These are phyloP conservation scores for Pogonus chalceus DNA, from an alignment of 1,140 invertebrate species.

Conservation along the genomic window DNA sequence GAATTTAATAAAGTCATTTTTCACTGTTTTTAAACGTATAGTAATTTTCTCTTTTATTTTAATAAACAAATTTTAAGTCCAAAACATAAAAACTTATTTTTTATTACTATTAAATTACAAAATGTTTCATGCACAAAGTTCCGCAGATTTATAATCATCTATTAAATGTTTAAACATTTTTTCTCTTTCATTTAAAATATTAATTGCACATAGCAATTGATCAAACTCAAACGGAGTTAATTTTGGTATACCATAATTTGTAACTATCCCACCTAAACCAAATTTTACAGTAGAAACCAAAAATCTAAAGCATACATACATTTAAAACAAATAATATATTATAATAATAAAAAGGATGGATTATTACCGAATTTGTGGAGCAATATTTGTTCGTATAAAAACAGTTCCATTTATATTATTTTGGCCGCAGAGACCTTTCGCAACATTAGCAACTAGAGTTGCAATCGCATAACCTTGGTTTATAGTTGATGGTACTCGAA, in stretches of 20 bases:
- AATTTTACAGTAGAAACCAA: not conserved
- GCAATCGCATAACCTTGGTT: not conserved
- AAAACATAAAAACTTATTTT: too few relatives aligned
- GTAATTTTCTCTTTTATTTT: too few relatives aligned
- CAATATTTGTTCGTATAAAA: not conserved
- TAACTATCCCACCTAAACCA: not conserved
- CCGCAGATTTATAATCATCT: too few relatives aligned
- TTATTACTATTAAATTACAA: too few relatives aligned
- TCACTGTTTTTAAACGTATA: too few relatives aligned
- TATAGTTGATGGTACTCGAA: not conserved
- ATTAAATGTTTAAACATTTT: too few relatives aligned
- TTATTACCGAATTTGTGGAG: not conserved
- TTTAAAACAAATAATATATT: not conserved
- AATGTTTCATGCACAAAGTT: too few relatives aligned
- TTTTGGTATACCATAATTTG: not conserved
- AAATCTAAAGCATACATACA: not conserved
- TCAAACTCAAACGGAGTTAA: not conserved
- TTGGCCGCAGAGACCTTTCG: not conserved
- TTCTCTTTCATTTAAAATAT: too few relatives aligned
- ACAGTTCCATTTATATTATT: not conserved
- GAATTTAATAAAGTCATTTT: too few relatives aligned
- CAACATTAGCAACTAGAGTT: not conserved
- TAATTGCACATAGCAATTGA: too few relatives aligned
- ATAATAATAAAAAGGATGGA: not conserved
- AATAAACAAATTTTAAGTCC: too few relatives aligned